Conservation (phyloP, 2,113 vertebrate genomes). For the Periophthalmodon schlosseri region DNA sequence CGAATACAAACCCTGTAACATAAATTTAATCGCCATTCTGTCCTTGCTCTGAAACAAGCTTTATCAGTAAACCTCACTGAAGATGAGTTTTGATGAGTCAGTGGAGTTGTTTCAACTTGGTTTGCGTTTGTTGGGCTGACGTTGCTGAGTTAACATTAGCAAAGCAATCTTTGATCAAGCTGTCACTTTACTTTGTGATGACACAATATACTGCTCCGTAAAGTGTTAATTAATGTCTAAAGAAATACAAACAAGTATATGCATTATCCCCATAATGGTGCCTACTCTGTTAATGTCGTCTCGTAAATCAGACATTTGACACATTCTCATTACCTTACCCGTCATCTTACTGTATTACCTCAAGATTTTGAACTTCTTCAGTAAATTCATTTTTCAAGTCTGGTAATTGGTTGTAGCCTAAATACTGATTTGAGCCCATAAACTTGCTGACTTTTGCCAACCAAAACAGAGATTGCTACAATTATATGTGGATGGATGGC, state of each 20-base stretch:
- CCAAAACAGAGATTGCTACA: no score
- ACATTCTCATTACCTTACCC: neutral
- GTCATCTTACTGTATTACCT: neutral
- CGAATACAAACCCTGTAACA: neutral
- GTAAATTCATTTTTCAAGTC: neutral
- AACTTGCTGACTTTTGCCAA: no score
- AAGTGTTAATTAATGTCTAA: neutral
- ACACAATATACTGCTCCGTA: neutral
- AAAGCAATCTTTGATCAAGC: conserved; percentile 22
- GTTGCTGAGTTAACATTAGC: conserved; percentile 49
- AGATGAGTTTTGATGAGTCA: neutral
- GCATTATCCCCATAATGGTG: neutral
- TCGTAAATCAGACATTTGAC: neutral
- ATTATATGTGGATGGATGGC: no score
- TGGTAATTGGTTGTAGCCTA: neutral
- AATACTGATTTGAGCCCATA: no score
- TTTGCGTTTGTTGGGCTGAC: conserved; percentile 22
- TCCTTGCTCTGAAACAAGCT: fast-evolving
- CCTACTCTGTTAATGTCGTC: neutral
- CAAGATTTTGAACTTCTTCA: neutral
- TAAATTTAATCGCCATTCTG: neutral
- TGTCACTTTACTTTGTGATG: conserved; percentile 42
- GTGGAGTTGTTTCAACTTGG: conserved; percentile 13
- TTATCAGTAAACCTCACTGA: neutral
- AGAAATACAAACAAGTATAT: fast-evolving